Evolutionary conservation across 1,140 invertebrate species (phyloP).

Genomic region (Trichonephila clavata): DNA sequence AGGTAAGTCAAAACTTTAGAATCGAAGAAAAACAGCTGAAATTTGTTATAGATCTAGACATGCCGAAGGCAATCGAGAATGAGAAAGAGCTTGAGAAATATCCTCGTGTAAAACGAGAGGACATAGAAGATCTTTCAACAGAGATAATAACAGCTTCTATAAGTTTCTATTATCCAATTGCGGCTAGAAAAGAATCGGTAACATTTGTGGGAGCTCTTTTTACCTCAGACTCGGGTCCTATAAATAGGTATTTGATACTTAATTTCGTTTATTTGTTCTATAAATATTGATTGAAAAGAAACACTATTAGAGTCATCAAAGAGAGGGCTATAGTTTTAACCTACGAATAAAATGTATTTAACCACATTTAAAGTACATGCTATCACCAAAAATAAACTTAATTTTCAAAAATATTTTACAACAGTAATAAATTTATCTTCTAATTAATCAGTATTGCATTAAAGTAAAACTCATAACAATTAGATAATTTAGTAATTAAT

Average conservation of each 20-base stretch:
- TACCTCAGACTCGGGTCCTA: not conserved
- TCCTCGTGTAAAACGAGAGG: not conserved
- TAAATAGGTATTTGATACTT: not conserved
- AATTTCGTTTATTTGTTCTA: no score
- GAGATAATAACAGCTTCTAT: not conserved
- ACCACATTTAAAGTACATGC: no score
- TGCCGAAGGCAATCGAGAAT: not conserved
- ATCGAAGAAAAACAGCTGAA: slow-evolving; percentile 1
- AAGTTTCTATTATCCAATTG: slow-evolving; percentile 24
- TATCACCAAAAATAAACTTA: no score
- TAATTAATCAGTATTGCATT: no score
- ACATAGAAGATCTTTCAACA: not conserved
- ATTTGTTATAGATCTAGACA: not conserved
- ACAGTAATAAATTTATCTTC: no score
- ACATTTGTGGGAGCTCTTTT: slow-evolving; percentile 32
- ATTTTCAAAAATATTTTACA: no score
- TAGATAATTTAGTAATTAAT: no score
- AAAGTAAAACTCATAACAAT: no score
- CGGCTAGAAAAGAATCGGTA: not conserved
- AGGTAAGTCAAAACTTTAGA: not conserved
- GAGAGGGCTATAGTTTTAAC: no score
- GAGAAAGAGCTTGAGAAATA: slow-evolving; percentile 26
- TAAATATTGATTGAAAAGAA: no score
- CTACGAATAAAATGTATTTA: no score
- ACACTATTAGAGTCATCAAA: no score